A percentile compares a stretch with the other conserved stretches of the same genome.
These are phyloP conservation scores for Cossypha niveicapilla DNA, from an alignment of 2,797 vertebrate genomes.

Conservation along the genomic window DNA sequence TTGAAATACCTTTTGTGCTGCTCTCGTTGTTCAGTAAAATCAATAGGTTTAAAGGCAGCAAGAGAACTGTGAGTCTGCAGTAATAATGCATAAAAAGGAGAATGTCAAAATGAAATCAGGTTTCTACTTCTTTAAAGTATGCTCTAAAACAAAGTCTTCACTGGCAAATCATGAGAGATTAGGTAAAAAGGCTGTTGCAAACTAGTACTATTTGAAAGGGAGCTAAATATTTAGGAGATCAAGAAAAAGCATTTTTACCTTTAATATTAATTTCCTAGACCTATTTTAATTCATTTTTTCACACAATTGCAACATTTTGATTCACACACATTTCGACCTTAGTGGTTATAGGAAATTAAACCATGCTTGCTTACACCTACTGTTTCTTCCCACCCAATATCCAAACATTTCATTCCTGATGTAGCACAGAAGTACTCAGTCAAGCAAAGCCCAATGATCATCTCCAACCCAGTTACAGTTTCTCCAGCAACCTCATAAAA, in stretches of 20 bases:
- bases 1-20: not conserved
- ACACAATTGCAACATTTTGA: not conserved
- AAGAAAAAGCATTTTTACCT: not conserved
- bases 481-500: not conserved
- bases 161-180: not conserved
- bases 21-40: not conserved
- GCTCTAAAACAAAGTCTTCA: not conserved
- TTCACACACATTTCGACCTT: not conserved
- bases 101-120: not conserved
- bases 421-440: not conserved
- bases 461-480: not conserved
- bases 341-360: not conserved
- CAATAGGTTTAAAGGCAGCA: not conserved
- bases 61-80: rapidly evolving
- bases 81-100: not conserved
- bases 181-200: not conserved
- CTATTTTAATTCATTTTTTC: not conserved
- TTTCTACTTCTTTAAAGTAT: not conserved
- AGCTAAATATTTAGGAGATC: not conserved
- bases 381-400: not conserved
- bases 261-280: not conserved
- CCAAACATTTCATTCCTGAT: not conserved
- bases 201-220: not conserved
- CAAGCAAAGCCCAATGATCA: not conserved
- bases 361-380: not conserved